Conservation (phyloP, 2,797 vertebrate genomes). For the Emys orbicularis region DNA sequence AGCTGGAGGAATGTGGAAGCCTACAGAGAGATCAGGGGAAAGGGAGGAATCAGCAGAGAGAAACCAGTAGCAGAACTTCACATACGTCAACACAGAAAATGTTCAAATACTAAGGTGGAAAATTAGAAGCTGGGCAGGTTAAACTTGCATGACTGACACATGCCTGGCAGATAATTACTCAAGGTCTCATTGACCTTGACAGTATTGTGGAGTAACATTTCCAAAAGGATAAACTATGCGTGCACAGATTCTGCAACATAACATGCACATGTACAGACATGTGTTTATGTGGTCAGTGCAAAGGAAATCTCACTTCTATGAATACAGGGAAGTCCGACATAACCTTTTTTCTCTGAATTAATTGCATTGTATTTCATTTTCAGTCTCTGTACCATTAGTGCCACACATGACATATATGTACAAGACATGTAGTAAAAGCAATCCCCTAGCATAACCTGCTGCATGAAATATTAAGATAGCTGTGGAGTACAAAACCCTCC, state of each 20-base stretch:
- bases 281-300: slow-evolving; percentile 20
- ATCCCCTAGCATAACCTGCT: not conserved
- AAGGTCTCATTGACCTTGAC: slow-evolving; percentile 72
- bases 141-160: slow-evolving; percentile 65
- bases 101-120: slow-evolving; percentile 42
- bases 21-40: not conserved
- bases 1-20: not conserved
- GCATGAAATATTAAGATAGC: not conserved
- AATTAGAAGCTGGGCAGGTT: slow-evolving; percentile 57
- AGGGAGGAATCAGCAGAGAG: not conserved
- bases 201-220: slow-evolving; percentile 53
- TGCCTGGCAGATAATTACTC: slow-evolving; percentile 57
- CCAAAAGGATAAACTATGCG: slow-evolving; percentile 21
- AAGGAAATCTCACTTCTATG: not conserved
- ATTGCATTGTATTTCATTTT: not conserved
- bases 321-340: not conserved
- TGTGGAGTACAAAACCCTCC: not conserved
- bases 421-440: accelerated
- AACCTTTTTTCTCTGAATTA: not conserved
- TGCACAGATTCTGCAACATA: not conserved
- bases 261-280: accelerated
- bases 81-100: not conserved
- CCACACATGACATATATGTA: not conserved
- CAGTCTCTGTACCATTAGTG: not conserved
- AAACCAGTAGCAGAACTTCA: not conserved